Evolutionary conservation across 2,113 vertebrate genomes (phyloP).

Genomic region (Apodemus speciosus): DNA sequence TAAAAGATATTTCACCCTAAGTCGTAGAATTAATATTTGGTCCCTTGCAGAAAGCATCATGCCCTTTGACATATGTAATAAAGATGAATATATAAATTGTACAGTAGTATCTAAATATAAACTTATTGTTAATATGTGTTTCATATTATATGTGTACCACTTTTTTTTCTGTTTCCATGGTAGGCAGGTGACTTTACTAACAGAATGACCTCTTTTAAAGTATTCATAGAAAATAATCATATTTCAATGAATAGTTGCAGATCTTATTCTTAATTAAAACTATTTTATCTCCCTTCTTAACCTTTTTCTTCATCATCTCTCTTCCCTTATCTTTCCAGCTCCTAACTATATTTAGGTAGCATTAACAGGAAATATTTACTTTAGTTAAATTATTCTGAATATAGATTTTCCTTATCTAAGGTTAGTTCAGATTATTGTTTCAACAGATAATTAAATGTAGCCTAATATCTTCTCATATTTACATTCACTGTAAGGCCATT

Average conservation of each 20-base stretch:
- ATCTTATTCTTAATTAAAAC: slow-evolving; percentile 63
- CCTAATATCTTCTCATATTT: slow-evolving; percentile 86
- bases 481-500: slow-evolving; percentile 83
- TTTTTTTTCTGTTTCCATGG: not conserved
- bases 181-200: not conserved
- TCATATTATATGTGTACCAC: not conserved
- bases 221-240: slow-evolving; percentile 59
- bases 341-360: slow-evolving; percentile 89
- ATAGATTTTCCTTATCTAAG: slow-evolving; percentile 91
- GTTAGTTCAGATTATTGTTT: slow-evolving; percentile 91
- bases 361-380: slow-evolving; percentile 93
- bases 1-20: not conserved
- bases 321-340: slow-evolving; percentile 82
- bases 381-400: slow-evolving; percentile 93
- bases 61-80: not conserved
- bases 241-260: slow-evolving; percentile 47
- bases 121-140: slow-evolving; percentile 35
- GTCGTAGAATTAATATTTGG: not conserved
- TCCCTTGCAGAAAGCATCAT: not conserved
- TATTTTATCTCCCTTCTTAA: slow-evolving; percentile 82
- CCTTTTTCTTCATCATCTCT: slow-evolving; percentile 35
- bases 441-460: slow-evolving; percentile 88
- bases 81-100: slow-evolving; percentile 12
- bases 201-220: slow-evolving; percentile 50
- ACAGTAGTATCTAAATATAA: slow-evolving; percentile 39